Evolutionary conservation across 1,140 invertebrate species (phyloP), one percentile per base, ranked within the genome.

Genomic region (Tetraneura akinire): DNA sequence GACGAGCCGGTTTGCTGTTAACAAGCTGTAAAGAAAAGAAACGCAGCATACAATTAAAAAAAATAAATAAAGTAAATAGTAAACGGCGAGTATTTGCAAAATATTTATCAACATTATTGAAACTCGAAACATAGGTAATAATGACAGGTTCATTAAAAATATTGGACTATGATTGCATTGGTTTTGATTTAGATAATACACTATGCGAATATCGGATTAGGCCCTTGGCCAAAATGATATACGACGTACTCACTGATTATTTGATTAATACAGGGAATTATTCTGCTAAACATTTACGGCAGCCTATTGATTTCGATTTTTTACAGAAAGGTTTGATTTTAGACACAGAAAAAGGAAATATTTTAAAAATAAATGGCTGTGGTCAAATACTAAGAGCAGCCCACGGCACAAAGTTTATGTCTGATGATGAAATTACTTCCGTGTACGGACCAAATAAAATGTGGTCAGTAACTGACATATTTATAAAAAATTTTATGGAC

Each of bases 111-210:
- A n/a, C n/a, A n/a, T 37, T 37, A 3, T 37, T 4, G 29, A n/a
- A 8, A 11, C 16, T 64, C 3, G 29, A 1, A 21, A 68, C n/a
- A 3, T 23, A 1, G n/a, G 2, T 14, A 21, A 45, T 13, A 14
- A 74, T 74, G 80, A 18, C 51, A 47, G 62, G 80, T 10, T 49
- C 37, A 42, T 88, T 92, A 37, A 86, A 84, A 29, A 80, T 86
- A 11, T 78, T 70, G 29, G 87, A 93, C 83, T 94, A 94, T 83
- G 91, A 94, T 83, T 92, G 90, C 80, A 88, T 93, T 80, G 93
- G 93, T 13, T 94, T 95, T 84, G 93, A 95, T 86, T 86, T 94
- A 81, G 93, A 94, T 83, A 91, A 93, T 83, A 93, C 92, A 1
- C 82, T 94, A 42, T 86, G 91, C 37, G 86, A 88, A 68, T 94